Percentiles rank a stretch among this genome's conserved stretches.
Evolutionary conservation across 1,140 invertebrate genomes (phyloP).

Genomic region (Trichomalopsis sarcophagae): DNA sequence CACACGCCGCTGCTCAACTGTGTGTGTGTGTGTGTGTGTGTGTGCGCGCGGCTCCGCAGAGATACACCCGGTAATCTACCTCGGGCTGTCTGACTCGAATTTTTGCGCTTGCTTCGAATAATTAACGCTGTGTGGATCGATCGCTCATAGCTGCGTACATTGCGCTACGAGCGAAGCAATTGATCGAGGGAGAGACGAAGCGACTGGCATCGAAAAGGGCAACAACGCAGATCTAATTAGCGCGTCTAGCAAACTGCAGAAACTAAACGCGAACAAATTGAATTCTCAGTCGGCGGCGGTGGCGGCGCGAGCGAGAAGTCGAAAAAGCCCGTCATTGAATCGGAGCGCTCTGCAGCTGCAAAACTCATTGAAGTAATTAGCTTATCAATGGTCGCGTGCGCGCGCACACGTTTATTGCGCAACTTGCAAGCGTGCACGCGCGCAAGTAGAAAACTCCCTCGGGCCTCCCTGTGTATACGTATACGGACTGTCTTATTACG

Average conservation of each 20-base stretch:
- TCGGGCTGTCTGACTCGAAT: too few species aligned
- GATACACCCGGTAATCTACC: too few species aligned
- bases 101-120: too few species aligned
- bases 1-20: background rate
- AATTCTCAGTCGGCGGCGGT: background rate
- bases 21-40: background rate
- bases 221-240: too few species aligned
- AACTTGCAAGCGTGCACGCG: constrained; percentile 34
- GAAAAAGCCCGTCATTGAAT: background rate
- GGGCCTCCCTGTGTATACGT: background rate
- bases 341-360: background rate
- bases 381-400: constrained; percentile 32
- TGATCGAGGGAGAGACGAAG: too few species aligned
- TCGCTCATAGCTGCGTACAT: too few species aligned
- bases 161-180: too few species aligned
- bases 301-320: background rate
- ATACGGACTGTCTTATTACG: too few species aligned
- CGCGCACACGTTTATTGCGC: constrained; percentile 34
- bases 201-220: too few species aligned
- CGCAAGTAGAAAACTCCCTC: constrained; percentile 37
- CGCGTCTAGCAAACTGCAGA: too few species aligned
- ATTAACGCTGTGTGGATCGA: too few species aligned
- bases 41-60: too few species aligned
- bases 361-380: constrained; percentile 44
- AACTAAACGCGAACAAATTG: background rate